Conservation (phyloP, 2,888 invertebrate species). For the Oxycera nigricornis region DNA sequence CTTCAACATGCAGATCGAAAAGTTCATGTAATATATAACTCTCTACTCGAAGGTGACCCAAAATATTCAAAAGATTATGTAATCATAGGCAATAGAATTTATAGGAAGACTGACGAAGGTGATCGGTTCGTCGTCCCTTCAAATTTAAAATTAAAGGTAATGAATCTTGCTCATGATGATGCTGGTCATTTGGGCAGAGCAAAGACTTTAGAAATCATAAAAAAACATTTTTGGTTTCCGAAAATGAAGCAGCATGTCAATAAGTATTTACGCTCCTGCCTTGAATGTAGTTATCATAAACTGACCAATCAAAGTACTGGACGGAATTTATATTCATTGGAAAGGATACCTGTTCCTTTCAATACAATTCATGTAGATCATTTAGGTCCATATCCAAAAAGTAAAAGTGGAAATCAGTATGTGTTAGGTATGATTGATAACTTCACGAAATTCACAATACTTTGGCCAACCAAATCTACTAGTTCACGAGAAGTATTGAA, state of each 20-base stretch:
- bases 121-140: not conserved
- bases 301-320: not conserved
- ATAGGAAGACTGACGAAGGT: too few species aligned
- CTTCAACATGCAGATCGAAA: not conserved
- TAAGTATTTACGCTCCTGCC: slow-evolving; percentile 38
- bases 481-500: slow-evolving; percentile 47
- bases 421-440: slow-evolving; percentile 18
- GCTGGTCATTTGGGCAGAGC: slow-evolving; percentile 44
- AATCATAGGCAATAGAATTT: not conserved
- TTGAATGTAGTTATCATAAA: slow-evolving; percentile 40
- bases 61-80: not conserved
- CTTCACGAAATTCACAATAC: slow-evolving; percentile 38
- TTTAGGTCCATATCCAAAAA: slow-evolving; percentile 28
- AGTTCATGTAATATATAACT: not conserved
- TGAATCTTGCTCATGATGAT: too few species aligned
- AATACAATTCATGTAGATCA: not conserved
- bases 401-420: not conserved
- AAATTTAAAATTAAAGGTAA: too few species aligned
- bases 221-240: slow-evolving; percentile 48
- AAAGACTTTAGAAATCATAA: slow-evolving; percentile 40
- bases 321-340: not conserved
- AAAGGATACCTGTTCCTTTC: not conserved
- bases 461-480: slow-evolving; percentile 39
- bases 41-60: not conserved
- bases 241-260: slow-evolving; percentile 38